A percentile compares a stretch with the other conserved stretches of the same genome.
Conservation (phyloP, 2,888 invertebrate genomes). For the Amiota communis region DNA sequence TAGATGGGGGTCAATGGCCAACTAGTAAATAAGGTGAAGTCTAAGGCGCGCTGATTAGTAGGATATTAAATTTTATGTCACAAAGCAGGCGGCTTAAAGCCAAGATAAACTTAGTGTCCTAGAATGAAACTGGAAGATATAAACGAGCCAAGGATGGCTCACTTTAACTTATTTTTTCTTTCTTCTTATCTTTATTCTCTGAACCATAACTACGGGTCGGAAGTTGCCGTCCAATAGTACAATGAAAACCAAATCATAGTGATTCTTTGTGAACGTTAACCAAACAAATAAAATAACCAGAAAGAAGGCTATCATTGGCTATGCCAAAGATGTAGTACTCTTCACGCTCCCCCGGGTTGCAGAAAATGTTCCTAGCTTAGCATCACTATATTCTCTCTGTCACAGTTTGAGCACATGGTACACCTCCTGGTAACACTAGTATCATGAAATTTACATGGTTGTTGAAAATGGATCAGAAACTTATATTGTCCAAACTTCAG, state of each 20-base stretch:
- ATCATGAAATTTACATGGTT: too few species aligned
- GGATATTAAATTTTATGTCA: slow-evolving; percentile 67
- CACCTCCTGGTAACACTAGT: too few species aligned
- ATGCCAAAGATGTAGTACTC: too few species aligned
- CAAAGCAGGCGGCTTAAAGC: slow-evolving; percentile 44
- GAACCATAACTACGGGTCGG: slow-evolving; percentile 59
- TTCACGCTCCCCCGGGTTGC: too few species aligned
- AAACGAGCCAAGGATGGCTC: slow-evolving; percentile 43
- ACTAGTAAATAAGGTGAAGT: slow-evolving; percentile 23
- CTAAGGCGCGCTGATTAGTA: slow-evolving; percentile 34
- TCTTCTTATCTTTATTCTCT: slow-evolving; percentile 1
- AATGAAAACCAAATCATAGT: slow-evolving; percentile 28
- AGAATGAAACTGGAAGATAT: slow-evolving; percentile 14
- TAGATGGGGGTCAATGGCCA: background rate
- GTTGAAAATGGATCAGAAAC: too few species aligned
- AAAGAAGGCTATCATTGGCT: too few species aligned
- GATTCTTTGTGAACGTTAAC: slow-evolving; percentile 58
- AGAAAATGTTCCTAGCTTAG: too few species aligned
- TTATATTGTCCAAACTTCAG: too few species aligned
- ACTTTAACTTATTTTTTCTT: slow-evolving; percentile 18
- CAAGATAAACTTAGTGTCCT: slow-evolving; percentile 3
- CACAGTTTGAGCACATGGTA: too few species aligned
- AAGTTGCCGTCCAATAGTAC: background rate
- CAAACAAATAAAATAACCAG: slow-evolving; percentile 7
- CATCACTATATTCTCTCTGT: too few species aligned